Evolutionary conservation across 35 echinoderm and acorn worm genomes (phyloP).

Genomic region (Heliocidaris erythrogramma): DNA sequence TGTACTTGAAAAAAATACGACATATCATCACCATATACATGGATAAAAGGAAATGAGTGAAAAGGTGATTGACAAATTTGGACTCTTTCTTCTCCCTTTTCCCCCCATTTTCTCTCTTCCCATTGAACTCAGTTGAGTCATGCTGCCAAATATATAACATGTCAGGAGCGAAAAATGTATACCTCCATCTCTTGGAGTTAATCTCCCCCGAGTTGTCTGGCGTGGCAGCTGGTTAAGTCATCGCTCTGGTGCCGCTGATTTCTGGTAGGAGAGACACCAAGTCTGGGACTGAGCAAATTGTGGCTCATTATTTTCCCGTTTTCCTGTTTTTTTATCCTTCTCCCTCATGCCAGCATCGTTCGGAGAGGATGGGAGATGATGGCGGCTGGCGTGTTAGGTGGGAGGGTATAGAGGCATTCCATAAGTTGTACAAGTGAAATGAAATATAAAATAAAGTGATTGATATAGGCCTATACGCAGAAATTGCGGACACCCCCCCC

Average conservation of each 20-base stretch:
- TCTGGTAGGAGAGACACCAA: background rate
- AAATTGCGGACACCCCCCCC: too few species aligned
- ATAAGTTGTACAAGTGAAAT: too few species aligned
- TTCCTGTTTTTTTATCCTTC: background rate
- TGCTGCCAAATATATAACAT: background rate
- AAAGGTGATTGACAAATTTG: background rate
- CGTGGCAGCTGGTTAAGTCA: conserved; percentile 42
- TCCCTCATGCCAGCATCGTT: background rate
- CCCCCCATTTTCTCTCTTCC: background rate
- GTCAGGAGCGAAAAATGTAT: background rate
- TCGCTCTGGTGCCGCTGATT: conserved; percentile 33
- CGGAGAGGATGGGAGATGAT: background rate
- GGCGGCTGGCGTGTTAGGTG: background rate
- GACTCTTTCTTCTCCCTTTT: background rate
- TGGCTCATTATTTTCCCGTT: conserved; percentile 30
- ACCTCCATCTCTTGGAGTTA: background rate
- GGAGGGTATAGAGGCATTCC: background rate
- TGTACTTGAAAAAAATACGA: too few species aligned
- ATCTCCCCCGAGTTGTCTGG: conserved; percentile 46
- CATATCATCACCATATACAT: background rate
- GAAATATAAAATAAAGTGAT: too few species aligned
- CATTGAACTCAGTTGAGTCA: background rate
- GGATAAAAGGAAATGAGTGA: background rate
- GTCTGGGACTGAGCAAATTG: conserved; percentile 17
- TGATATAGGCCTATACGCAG: too few species aligned